Conservation (phyloP, 2,888 invertebrate genomes). For the Ariolimax columbianus region DNA sequence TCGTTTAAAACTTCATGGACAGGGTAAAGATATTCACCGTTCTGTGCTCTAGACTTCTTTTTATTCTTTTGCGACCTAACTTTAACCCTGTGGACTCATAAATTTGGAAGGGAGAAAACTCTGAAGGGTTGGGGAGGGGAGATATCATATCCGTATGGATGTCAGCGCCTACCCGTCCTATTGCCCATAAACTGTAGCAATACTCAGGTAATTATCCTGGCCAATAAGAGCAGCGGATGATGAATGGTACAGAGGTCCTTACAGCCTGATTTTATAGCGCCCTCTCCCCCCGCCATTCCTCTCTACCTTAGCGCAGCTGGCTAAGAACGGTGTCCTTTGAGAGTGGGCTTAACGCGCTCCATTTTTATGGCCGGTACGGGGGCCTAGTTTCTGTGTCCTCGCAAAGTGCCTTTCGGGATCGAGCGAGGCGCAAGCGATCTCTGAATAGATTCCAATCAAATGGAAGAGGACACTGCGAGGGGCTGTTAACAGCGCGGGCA, state of each 20-base stretch:
- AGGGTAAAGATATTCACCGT: too few species aligned
- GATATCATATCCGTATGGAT: conserved; percentile 54
- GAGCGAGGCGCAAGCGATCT: conserved; percentile 12
- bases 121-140: not conserved
- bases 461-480: not conserved
- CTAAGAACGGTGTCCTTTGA: conserved; percentile 35
- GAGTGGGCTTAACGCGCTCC: conserved; percentile 32
- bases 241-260: conserved; percentile 33
- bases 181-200: conserved; percentile 5
- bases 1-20: too few species aligned
- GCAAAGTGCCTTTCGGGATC: conserved; percentile 25
- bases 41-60: not conserved
- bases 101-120: conserved; percentile 40
- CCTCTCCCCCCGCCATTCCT: conserved; percentile 2
- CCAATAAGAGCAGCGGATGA: conserved; percentile 28
- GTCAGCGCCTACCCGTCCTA: not conserved
- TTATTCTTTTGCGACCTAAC: not conserved
- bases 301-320: not conserved
- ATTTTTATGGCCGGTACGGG: conserved; percentile 27
- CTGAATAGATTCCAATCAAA: conserved; percentile 19
- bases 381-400: not conserved
- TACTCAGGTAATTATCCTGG: conserved; percentile 18
- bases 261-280: conserved; percentile 35
- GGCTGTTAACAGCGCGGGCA: not conserved
- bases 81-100: not conserved